These are phyloP conservation scores for Miniopterus natalensis DNA, from an alignment of 2,113 vertebrate species.

Conservation along the genomic window DNA sequence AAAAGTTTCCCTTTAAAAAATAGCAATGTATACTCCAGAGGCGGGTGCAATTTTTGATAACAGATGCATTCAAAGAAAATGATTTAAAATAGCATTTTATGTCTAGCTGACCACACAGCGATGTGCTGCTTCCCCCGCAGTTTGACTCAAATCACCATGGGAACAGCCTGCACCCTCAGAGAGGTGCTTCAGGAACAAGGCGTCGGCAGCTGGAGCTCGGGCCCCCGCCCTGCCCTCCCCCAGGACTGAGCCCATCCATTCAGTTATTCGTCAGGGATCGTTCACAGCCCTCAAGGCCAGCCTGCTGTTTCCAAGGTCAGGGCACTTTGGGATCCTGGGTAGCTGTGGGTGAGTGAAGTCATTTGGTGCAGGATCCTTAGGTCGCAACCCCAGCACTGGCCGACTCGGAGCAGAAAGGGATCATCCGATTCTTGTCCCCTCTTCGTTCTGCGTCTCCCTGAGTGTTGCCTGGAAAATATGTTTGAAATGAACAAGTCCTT, in stretches of 20 bases:
- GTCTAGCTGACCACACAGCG: constrained; percentile 75
- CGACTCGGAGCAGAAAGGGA: background rate
- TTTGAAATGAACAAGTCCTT: background rate
- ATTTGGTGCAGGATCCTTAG: background rate
- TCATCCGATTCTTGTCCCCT: background rate
- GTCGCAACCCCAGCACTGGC: background rate
- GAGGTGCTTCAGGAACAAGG: background rate
- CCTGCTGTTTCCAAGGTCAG: background rate
- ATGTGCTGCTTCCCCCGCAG: constrained; percentile 67
- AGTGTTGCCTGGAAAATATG: background rate
- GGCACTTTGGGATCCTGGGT: background rate
- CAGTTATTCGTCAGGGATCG: background rate
- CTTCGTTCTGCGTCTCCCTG: background rate
- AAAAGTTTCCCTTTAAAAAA: constrained; percentile 72
- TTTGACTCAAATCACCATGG: constrained; percentile 84
- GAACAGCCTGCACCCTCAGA: constrained; percentile 76
- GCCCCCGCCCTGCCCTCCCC: background rate
- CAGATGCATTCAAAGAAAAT: constrained; percentile 81
- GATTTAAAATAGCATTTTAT: constrained; percentile 75
- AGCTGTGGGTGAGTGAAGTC: background rate
- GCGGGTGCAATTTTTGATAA: constrained; percentile 72
- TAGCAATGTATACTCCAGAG: constrained; percentile 64
- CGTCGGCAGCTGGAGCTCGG: constrained; percentile 6
- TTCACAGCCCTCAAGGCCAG: background rate
- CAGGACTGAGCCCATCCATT: background rate